Evolutionary conservation across 2,113 vertebrate genomes (phyloP).

Genomic region (Sander lucioperca): DNA sequence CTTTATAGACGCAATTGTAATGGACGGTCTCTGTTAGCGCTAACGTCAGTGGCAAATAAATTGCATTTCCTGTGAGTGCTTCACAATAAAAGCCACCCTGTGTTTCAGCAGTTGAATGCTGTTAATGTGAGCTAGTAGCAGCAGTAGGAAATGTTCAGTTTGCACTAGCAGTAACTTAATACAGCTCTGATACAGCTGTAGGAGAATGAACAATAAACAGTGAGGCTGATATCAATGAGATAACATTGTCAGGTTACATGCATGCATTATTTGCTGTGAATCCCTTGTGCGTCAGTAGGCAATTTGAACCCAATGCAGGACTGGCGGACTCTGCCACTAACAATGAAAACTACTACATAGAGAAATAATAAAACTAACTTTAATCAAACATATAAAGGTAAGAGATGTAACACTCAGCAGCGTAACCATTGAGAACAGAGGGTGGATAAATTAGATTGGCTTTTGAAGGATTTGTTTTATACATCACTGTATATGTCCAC

Average conservation of each 20-base stretch:
- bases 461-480: neutral
- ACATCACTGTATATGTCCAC: neutral
- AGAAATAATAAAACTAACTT: neutral
- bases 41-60: neutral
- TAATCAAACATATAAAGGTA: neutral
- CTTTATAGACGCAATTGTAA: neutral
- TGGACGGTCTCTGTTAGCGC: neutral
- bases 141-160: neutral
- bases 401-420: neutral
- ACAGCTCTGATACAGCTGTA: neutral
- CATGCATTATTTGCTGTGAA: neutral
- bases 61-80: neutral
- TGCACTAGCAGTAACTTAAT: neutral
- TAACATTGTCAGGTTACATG: neutral
- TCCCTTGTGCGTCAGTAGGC: neutral
- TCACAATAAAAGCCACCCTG: slow-evolving; percentile 3
- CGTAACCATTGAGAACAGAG: neutral
- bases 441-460: neutral
- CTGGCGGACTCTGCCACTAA: neutral
- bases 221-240: neutral
- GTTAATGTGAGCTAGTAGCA: neutral
- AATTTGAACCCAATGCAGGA: neutral
- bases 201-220: neutral
- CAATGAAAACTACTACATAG: neutral
- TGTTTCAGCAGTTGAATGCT: neutral